These are phyloP conservation scores for Malthinus flaveolus DNA, from an alignment of 2,888 invertebrate genomes.

Conservation along the genomic window DNA sequence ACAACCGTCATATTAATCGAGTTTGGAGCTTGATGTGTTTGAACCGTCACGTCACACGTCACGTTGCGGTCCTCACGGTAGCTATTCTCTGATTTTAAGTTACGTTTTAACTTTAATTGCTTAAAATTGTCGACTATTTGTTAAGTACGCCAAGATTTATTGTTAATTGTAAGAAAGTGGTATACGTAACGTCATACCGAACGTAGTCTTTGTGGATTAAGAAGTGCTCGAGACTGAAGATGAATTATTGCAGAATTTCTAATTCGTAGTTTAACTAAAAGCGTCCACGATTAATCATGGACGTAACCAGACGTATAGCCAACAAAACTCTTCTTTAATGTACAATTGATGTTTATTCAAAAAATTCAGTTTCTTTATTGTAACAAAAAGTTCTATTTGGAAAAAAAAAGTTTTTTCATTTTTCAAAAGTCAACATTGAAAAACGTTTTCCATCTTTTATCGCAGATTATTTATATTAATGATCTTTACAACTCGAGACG, in stretches of 20 bases:
- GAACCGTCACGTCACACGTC: too few relatives aligned
- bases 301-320: too few relatives aligned
- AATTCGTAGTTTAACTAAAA: constrained; percentile 5
- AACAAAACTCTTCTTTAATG: constrained; percentile 5
- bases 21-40: too few relatives aligned
- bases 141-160: constrained; percentile 3
- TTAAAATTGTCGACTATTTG: background rate
- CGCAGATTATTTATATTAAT: too few relatives aligned
- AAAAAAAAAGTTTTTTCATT: too few relatives aligned
- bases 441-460: too few relatives aligned
- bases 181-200: constrained; percentile 1
- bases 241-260: constrained; percentile 5
- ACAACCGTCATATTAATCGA: too few relatives aligned
- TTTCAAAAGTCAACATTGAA: too few relatives aligned
- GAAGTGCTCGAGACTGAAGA: constrained; percentile 4
- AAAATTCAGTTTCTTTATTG: background rate
- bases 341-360: background rate
- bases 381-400: too few relatives aligned
- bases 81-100: too few relatives aligned
- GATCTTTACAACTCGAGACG: background rate
- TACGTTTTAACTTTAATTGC: background rate
- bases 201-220: constrained; percentile 5
- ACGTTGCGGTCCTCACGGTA: too few relatives aligned
- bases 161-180: background rate
- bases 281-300: constrained; percentile 1